Base-by-base conservation (phyloP, 2,113 vertebrate species). In the Rhabdornis inornatus region DNA sequence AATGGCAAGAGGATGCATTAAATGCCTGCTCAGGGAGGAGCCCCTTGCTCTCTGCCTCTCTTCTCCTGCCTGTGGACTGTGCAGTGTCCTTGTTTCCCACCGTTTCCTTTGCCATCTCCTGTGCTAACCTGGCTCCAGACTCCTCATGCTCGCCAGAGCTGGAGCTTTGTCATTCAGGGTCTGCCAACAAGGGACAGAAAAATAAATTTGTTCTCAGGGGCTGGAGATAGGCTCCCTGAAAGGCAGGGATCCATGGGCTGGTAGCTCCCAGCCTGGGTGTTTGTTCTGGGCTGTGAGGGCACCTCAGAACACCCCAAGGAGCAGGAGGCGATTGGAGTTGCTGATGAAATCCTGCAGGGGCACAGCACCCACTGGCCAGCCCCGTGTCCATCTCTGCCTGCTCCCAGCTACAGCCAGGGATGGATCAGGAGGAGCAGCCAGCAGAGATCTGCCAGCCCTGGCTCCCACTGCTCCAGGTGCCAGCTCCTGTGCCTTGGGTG, bases 41-140 rank as follows among this genome's bases (percentile, higher is more conserved):
- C 33, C 81, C 44, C 33, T 35, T 15, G 25, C 56, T 89, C 24
- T 19, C 61, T 66, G 53, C 18, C 28, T 56, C 27, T 23, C 50
- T 44, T 45, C 21, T 45, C 18, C 31, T 53, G 35, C 59, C 33
- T 28, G 2, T 31, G 28, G 33, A 1, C 45, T 12, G 5, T 8
- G 65, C 5, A 1, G 16, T 4, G 5, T 11, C 60, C 30, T 24
- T 61, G 52, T 28, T 63, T 97, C 99, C 97, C 97, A 99, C 99
- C 93, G 98, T 99, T 93, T 99, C 99, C 96, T 98, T 99, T 93
- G 99, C 99, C 28, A 99, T 99, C 95, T 98, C 98, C 94, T 99
- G 98, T 31, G 98, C 98, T 85, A 99, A 91, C 44, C 96, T 87
- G 16, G 98, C 98, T 70, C 98, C 96, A 3, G 98, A 98, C 87